Base-by-base conservation (phyloP, 2,888 invertebrate genomes). In the Bimastos eiseni region DNA sequence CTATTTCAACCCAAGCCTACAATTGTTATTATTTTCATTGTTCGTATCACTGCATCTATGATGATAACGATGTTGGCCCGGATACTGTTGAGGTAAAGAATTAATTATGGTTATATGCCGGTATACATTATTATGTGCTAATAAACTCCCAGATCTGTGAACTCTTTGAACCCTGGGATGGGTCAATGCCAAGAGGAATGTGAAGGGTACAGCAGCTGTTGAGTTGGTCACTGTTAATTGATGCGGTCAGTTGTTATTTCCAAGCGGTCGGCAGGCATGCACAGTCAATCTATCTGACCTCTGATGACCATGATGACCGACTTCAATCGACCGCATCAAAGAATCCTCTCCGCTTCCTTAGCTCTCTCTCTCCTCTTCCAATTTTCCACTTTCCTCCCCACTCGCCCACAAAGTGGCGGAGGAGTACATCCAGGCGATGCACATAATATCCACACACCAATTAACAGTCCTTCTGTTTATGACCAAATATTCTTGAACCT, bases 211-310 rank as follows among this genome's bases (percentile, higher is more conserved):
- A 70, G 70, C 70, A 70, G 70, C 70, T 70, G 70, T 70, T 70
- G 70, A 30, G n/a, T 8, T 70, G 70, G 70, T 70, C 70, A n/a
- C 70, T 70, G 30, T 70, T 70, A 70, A 70, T 70, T 70, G 70
- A 70, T 70, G 70, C n/a, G 70, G 70, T 70, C 70, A 70, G n/a
- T n/a, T 70, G 70, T n/a, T 70, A 70, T 70, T 49, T 70, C 70
- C 30, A 70, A 70, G 30, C 70, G 70, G 70, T 70, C 70, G 17
- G 70, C 24, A 55, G 24, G 30, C 55, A 30, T 55, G 30, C 55
- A 55, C 70, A 70, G 70, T 30, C 30, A n/a, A 11, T n/a, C 70
- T n/a, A 70, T n/a, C 70, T 70, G 8, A 8, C 70, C 70, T 70
- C n/a, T 11, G 41, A n/a, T 49, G 6, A 49, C 21, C 24, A 24